Evolutionary conservation across 2,888 invertebrate species (phyloP).

Genomic region (Sminthurinus aureus): DNA sequence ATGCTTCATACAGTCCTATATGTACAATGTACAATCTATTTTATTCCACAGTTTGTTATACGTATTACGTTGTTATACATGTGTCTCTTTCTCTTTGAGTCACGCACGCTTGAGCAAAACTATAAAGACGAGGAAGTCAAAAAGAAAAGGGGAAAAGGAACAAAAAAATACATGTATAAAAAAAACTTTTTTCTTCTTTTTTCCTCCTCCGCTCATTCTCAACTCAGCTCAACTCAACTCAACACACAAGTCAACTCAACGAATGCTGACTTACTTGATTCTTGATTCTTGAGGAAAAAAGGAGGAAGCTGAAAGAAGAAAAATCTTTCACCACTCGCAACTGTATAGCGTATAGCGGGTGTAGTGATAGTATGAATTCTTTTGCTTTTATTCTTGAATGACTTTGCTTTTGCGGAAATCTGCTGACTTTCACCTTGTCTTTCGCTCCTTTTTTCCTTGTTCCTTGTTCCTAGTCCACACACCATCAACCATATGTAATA

Average conservation of each 20-base stretch:
- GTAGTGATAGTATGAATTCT: background rate
- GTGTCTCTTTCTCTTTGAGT: background rate
- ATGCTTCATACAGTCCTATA: too few relatives aligned
- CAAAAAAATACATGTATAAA: background rate
- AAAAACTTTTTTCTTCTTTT: slow-evolving; percentile 3
- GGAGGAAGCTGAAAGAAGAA: background rate
- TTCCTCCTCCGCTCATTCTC: too few relatives aligned
- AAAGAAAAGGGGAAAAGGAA: background rate
- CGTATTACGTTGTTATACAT: background rate
- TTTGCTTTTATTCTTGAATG: background rate
- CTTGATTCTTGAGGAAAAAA: background rate
- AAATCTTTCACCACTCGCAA: background rate
- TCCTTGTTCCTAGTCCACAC: background rate
- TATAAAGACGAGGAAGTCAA: background rate
- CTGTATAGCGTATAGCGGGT: background rate
- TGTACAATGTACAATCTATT: too few relatives aligned
- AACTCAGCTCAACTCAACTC: too few relatives aligned
- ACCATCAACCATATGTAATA: too few relatives aligned
- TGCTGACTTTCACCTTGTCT: background rate
- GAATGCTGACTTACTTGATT: background rate
- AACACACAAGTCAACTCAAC: too few relatives aligned
- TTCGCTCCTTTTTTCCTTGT: background rate
- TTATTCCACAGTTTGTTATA: background rate
- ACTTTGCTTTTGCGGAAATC: background rate
- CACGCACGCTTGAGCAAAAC: background rate